Conservation (phyloP, 2,888 invertebrate genomes). For the Drosophila cyrtoloma region DNA sequence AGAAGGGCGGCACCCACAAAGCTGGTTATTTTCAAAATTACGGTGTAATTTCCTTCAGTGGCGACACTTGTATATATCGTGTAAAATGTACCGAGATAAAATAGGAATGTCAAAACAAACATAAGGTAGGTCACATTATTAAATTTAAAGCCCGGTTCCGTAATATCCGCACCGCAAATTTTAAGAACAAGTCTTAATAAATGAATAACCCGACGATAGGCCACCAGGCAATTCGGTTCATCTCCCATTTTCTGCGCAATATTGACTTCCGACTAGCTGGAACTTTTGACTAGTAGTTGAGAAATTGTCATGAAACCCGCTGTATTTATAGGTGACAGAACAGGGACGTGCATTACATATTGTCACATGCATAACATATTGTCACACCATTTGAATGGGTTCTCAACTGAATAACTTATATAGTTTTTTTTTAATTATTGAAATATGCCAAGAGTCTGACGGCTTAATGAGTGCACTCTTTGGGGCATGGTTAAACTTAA, state of each 20-base stretch:
- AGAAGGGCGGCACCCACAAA: conserved; percentile 40
- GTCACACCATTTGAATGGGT: background rate
- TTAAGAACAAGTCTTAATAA: background rate
- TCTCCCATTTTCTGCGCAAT: background rate
- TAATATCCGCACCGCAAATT: conserved; percentile 42
- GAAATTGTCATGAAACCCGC: background rate
- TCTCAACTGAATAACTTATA: background rate
- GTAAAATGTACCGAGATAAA: conserved; percentile 46
- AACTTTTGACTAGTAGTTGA: background rate
- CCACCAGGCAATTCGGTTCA: background rate
- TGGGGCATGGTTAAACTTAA: background rate
- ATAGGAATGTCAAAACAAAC: conserved; percentile 2
- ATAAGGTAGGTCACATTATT: conserved; percentile 28
- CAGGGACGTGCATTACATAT: background rate
- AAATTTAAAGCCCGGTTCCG: conserved; percentile 20
- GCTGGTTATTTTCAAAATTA: conserved; percentile 43
- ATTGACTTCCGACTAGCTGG: background rate
- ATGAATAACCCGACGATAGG: conserved; percentile 17
- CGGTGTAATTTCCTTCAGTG: conserved; percentile 38
- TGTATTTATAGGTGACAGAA: conserved; percentile 19
- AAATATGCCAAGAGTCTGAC: conserved; percentile 1
- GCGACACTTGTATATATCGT: conserved; percentile 48
- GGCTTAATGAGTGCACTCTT: background rate
- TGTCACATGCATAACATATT: background rate
- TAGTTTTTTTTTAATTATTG: background rate